These are phyloP conservation scores for Myotis brandtii DNA, from an alignment of 2,113 vertebrate genomes.

Conservation along the genomic window DNA sequence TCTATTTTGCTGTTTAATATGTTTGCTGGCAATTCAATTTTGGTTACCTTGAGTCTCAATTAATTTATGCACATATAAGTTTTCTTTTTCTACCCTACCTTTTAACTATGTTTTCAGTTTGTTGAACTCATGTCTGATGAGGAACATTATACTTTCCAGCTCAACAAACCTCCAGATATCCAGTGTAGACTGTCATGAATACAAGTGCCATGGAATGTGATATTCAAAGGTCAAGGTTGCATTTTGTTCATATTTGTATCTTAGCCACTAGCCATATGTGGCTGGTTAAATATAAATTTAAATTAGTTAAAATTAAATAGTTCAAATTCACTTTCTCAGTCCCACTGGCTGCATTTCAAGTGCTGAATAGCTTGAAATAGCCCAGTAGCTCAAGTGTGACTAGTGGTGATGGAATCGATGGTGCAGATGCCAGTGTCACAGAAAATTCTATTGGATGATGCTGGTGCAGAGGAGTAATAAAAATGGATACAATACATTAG, in stretches of 20 bases:
- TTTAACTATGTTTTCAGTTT: not conserved
- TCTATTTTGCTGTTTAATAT: not conserved
- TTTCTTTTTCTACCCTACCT: not conserved
- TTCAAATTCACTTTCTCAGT: not conserved
- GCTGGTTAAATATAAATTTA: not conserved
- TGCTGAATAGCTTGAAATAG: not conserved
- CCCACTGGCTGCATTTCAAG: not conserved
- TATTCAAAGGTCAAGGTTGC: not conserved
- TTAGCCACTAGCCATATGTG: not conserved
- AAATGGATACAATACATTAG: not conserved
- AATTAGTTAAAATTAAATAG: slow-evolving; percentile 6
- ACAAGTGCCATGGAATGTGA: not conserved
- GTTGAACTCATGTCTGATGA: not conserved
- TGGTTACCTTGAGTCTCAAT: not conserved
- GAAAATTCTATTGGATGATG: not conserved
- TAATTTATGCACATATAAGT: not conserved
- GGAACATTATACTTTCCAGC: not conserved
- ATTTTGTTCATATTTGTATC: not conserved
- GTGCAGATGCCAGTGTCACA: fast-evolving
- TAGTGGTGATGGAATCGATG: not conserved
- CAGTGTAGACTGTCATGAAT: not conserved
- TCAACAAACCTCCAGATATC: not conserved
- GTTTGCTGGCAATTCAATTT: not conserved
- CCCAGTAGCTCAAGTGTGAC: not conserved
- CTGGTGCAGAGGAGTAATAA: not conserved